A percentile compares a stretch with the other conserved stretches of the same genome.
These are phyloP conservation scores for Poecilobothrus nobilitatus DNA, from an alignment of 2,888 invertebrate genomes.

Conservation along the genomic window DNA sequence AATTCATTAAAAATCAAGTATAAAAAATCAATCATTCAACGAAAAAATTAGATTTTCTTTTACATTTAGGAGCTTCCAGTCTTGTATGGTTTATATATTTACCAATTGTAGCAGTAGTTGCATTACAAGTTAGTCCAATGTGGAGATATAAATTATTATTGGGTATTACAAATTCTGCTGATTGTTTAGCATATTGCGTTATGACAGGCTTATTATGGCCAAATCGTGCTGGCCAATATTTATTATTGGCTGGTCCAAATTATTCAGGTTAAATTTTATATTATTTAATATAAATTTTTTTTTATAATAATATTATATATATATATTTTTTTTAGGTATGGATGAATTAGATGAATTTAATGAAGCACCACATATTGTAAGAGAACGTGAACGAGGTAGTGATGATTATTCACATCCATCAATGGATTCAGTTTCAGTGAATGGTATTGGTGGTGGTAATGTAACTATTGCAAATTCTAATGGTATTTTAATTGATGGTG, in stretches of 20 bases:
- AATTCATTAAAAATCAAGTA: too few relatives aligned
- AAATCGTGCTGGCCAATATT: slow-evolving; percentile 84
- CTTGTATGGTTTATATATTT: slow-evolving; percentile 97
- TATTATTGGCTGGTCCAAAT: slow-evolving; percentile 65
- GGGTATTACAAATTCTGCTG: slow-evolving; percentile 91
- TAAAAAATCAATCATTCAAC: too few relatives aligned
- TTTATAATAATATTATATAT: background rate
- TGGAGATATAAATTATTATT: slow-evolving; percentile 93
- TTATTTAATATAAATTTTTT: background rate
- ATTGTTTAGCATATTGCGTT: slow-evolving; percentile 88
- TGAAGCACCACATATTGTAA: slow-evolving; percentile 77
- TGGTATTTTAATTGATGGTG: slow-evolving; percentile 22
- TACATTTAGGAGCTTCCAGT: slow-evolving; percentile 95
- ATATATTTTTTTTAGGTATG: slow-evolving; percentile 43
- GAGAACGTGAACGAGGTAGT: slow-evolving; percentile 36
- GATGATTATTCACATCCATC: slow-evolving; percentile 31
- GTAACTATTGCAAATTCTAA: slow-evolving; percentile 16
- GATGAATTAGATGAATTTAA: slow-evolving; percentile 87
- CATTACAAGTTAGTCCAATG: slow-evolving; percentile 83
- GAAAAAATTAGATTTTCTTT: slow-evolving; percentile 81
- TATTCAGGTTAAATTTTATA: slow-evolving; percentile 50
- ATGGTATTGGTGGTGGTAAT: slow-evolving; percentile 23
- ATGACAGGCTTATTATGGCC: slow-evolving; percentile 96
- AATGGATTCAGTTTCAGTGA: slow-evolving; percentile 33
- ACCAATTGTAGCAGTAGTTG: slow-evolving; percentile 87